Evolutionary conservation across 2,888 invertebrate species (phyloP).

Genomic region (Frankliniella intonsa): DNA sequence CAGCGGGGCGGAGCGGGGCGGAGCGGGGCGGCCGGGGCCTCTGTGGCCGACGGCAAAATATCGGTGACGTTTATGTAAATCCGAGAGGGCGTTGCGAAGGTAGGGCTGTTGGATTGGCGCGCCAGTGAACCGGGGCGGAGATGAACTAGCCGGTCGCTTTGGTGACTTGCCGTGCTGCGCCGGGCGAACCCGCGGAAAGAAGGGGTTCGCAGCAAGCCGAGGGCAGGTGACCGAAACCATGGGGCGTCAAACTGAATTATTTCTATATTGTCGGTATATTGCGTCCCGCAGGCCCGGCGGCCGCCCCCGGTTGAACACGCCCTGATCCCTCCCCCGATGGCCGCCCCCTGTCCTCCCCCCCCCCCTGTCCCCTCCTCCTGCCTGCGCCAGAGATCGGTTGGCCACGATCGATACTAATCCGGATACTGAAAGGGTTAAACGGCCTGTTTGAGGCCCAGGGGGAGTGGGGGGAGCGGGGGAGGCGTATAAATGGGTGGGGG

Average conservation of each 20-base stretch:
- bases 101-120: background rate
- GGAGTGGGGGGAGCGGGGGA: background rate
- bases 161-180: background rate
- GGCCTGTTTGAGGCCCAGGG: background rate
- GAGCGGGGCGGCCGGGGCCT: background rate
- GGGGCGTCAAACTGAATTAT: too few relatives aligned
- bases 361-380: background rate
- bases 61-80: background rate
- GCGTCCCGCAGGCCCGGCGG: too few relatives aligned
- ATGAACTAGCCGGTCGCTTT: background rate
- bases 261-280: too few relatives aligned
- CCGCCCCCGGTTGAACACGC: too few relatives aligned
- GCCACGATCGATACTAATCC: constrained; percentile 8
- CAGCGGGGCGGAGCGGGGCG: background rate
- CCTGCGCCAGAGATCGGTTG: background rate
- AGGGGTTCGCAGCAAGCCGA: too few relatives aligned
- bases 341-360: background rate
- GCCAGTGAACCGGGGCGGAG: background rate
- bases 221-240: too few relatives aligned
- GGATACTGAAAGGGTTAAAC: constrained; percentile 20
- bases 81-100: background rate
- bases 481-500: too few relatives aligned
- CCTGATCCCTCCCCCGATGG: too few relatives aligned
- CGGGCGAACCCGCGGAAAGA: background rate
- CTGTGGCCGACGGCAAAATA: background rate